phyloP scores from a whole-genome alignment of 1,140 invertebrate genomes.

The Drosophila pseudoananassae region DNA sequence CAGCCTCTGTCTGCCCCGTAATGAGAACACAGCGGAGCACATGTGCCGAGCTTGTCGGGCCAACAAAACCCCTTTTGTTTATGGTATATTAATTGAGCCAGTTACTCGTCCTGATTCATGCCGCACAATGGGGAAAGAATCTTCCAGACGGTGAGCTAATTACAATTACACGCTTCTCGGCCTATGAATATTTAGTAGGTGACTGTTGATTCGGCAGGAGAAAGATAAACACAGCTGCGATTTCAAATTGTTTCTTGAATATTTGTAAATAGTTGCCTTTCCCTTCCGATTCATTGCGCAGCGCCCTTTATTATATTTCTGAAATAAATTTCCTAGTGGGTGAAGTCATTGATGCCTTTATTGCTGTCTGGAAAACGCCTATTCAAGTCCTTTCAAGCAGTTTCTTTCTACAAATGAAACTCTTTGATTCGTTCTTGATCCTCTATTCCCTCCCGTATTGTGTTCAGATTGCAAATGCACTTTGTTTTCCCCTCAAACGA shows the following conservation, averaged over 20 bases:
- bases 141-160: background rate
- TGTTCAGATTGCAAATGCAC: conserved; percentile 54
- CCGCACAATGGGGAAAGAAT: conserved; percentile 15
- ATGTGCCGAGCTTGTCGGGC: conserved; percentile 26
- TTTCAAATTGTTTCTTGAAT: background rate
- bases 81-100: conserved; percentile 31
- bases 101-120: conserved; percentile 25
- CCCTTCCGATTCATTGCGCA: background rate
- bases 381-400: background rate
- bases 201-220: conserved; percentile 5
- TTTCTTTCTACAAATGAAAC: background rate
- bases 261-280: background rate
- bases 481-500: conserved; percentile 29
- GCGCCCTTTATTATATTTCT: background rate
- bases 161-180: conserved; percentile 9
- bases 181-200: conserved; percentile 28
- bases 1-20: conserved; percentile 6
- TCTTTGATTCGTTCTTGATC: background rate
- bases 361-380: conserved; percentile 5
- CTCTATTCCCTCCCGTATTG: conserved; percentile 13
- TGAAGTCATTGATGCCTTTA: conserved; percentile 4
- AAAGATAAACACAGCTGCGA: background rate
- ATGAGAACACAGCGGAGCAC: conserved; percentile 23
- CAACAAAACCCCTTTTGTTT: conserved; percentile 16
- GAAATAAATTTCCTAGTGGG: background rate